Evolutionary conservation across 2,797 vertebrate species (phyloP).

Genomic region (Xenops minutus): DNA sequence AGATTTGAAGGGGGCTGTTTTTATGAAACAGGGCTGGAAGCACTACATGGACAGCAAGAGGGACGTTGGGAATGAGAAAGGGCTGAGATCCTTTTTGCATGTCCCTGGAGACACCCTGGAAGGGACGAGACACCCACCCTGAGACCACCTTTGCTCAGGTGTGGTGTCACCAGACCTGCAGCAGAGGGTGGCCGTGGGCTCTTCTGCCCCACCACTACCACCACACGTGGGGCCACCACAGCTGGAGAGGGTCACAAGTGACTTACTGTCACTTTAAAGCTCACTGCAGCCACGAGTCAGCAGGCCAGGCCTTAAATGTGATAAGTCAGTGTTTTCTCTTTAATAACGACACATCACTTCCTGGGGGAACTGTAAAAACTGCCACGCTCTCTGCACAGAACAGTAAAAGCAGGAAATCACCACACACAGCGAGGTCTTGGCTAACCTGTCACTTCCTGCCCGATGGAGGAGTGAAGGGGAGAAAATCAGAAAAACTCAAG

Average conservation of each 20-base stretch:
- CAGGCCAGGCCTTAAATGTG: not conserved
- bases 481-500: not conserved
- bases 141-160: not conserved
- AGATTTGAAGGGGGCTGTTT: not conserved
- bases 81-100: fast-evolving
- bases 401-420: constrained; percentile 5
- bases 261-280: not conserved
- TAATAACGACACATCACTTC: not conserved
- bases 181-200: fast-evolving
- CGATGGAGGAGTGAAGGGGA: not conserved
- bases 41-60: fast-evolving
- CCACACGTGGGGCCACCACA: fast-evolving
- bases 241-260: not conserved
- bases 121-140: not conserved
- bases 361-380: constrained; percentile 22
- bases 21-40: not conserved
- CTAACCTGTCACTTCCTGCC: not conserved
- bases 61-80: fast-evolving
- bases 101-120: not conserved
- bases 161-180: not conserved
- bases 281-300: not conserved
- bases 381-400: not conserved
- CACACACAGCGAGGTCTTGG: not conserved
- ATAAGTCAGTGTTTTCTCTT: not conserved
- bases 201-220: not conserved